Evolutionary conservation across 2,113 vertebrate species (phyloP).

Genomic region (Tympanuchus pallidicinctus): DNA sequence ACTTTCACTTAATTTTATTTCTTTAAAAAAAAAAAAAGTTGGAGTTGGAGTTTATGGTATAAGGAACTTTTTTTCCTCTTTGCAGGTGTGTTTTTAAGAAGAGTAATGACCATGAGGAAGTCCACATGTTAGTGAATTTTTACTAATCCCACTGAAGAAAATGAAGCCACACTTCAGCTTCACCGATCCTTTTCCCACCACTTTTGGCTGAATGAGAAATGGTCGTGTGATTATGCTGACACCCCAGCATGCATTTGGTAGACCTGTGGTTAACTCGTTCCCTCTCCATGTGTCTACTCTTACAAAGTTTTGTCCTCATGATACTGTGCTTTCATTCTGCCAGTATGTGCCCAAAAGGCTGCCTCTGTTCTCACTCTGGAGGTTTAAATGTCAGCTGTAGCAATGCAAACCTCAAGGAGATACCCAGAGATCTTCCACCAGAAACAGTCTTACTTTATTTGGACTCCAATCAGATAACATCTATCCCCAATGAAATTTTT

Average conservation of each 20-base stretch:
- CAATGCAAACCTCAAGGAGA: conserved; percentile 95
- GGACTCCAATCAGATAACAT: conserved; percentile 97
- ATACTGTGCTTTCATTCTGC: conserved; percentile 98
- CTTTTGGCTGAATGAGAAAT: conserved; percentile 77
- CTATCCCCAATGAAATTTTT: conserved; percentile 95
- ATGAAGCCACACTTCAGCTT: conserved; percentile 57
- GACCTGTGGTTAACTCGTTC: conserved; percentile 97
- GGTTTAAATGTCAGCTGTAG: conserved; percentile 96
- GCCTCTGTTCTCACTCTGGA: conserved; percentile 90
- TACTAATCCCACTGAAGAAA: neutral
- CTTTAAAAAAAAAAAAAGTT: conserved; percentile 39
- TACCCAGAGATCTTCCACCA: conserved; percentile 92
- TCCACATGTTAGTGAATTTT: neutral
- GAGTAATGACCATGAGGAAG: conserved; percentile 35
- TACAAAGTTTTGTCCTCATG: conserved; percentile 98
- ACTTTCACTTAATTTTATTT: neutral
- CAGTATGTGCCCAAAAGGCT: conserved; percentile 98
- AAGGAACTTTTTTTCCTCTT: conserved; percentile 29
- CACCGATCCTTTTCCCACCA: conserved; percentile 44
- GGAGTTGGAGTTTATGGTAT: neutral
- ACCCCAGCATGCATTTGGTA: conserved; percentile 95
- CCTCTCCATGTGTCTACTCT: conserved; percentile 98
- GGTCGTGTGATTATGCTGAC: conserved; percentile 91
- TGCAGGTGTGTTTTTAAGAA: conserved; percentile 63
- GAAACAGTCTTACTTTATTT: conserved; percentile 93